Conservation (phyloP, 2,888 invertebrate genomes). For the Chrysolina haemoptera region DNA sequence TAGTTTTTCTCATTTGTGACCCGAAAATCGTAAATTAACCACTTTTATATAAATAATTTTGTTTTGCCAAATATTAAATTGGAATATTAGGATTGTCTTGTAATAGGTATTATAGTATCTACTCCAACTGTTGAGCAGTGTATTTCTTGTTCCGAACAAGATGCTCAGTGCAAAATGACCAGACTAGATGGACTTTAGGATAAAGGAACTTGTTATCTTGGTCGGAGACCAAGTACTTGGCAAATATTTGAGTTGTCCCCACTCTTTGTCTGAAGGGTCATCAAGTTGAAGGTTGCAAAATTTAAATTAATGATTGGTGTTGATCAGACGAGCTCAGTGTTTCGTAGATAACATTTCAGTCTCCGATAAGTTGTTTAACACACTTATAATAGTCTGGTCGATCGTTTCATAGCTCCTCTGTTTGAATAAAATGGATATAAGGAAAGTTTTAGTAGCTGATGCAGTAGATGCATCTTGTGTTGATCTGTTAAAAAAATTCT, state of each 20-base stretch:
- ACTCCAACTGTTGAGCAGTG: too few species aligned
- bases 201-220: neutral
- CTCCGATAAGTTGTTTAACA: neutral
- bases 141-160: too few species aligned
- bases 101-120: too few species aligned
- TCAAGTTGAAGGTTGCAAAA: neutral
- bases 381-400: neutral
- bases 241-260: neutral
- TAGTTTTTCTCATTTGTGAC: too few species aligned
- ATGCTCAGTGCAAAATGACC: too few species aligned
- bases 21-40: too few species aligned
- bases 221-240: neutral
- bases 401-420: neutral
- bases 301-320: conserved; percentile 1
- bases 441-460: conserved; percentile 92
- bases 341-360: too few species aligned
- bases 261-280: conserved; percentile 1
- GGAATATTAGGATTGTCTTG: too few species aligned
- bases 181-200: too few species aligned
- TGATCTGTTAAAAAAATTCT: conserved; percentile 82
- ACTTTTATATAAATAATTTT: too few species aligned
- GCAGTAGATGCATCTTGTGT: conserved; percentile 91
- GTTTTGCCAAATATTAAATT: too few species aligned
- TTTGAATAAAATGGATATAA: conserved; percentile 3
- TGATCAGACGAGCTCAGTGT: too few species aligned